Evolutionary conservation across 2,888 invertebrate species (phyloP).

Genomic region (Dimorphilus gyrociliatus): DNA sequence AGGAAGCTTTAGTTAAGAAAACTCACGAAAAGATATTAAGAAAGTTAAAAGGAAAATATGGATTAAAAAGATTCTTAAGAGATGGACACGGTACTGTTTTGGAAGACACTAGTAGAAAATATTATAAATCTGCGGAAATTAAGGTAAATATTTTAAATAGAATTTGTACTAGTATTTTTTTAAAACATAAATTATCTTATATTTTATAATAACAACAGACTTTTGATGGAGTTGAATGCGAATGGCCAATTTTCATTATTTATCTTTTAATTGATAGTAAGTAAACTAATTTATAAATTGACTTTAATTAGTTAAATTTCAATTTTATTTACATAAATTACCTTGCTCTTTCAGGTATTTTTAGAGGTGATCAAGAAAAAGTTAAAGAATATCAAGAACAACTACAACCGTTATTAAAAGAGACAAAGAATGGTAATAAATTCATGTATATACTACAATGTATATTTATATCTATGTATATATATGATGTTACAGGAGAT

Average conservation of each 20-base stretch:
- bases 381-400: constrained; percentile 78
- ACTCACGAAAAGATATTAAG: constrained; percentile 57
- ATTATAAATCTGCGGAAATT: constrained; percentile 75
- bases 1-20: constrained; percentile 64
- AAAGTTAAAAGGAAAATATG: constrained; percentile 69
- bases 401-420: constrained; percentile 55
- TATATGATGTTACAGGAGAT: constrained; percentile 45
- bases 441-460: constrained; percentile 1
- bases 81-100: constrained; percentile 80
- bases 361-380: constrained; percentile 56
- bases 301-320: no score
- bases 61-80: constrained; percentile 79
- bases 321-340: no score
- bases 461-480: not conserved
- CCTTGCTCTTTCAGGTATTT: constrained; percentile 21
- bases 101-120: constrained; percentile 61
- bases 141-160: constrained; percentile 43
- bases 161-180: not conserved
- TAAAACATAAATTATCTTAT: not conserved
- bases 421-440: constrained; percentile 36
- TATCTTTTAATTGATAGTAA: constrained; percentile 85
- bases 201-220: constrained; percentile 43
- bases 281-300: no score
- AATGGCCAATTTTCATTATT: constrained; percentile 92
- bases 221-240: constrained; percentile 87